phyloP scores from a whole-genome alignment of 2,113 vertebrate species.

The Conger conger region DNA sequence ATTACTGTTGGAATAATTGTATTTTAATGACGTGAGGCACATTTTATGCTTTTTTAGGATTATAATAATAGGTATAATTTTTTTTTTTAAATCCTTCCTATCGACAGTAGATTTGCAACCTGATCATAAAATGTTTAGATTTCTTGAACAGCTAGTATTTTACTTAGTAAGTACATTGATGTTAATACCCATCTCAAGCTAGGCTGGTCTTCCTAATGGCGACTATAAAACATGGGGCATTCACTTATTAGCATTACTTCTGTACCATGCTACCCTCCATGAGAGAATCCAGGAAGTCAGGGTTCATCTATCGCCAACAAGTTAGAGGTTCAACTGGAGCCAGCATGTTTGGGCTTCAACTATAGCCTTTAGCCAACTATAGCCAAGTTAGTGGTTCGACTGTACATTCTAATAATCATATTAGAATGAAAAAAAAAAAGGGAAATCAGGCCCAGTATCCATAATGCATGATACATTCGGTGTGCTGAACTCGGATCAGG shows the following conservation, averaged over 20 bases:
- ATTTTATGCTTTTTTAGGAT: background rate
- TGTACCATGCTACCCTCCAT: background rate
- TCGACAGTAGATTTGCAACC: background rate
- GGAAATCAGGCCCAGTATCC: background rate
- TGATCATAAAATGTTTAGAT: background rate
- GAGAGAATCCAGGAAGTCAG: background rate
- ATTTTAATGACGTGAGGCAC: background rate
- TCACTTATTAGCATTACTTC: background rate
- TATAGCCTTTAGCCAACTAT: too few relatives aligned
- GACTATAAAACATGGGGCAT: background rate
- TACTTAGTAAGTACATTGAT: background rate
- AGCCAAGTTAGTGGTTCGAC: too few relatives aligned
- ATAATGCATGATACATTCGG: too few relatives aligned
- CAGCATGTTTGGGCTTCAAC: too few relatives aligned
- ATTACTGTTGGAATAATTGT: conserved; percentile 17
- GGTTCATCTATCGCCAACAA: conserved; percentile 6
- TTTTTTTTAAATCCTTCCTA: background rate
- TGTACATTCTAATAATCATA: background rate
- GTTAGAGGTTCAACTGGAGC: background rate
- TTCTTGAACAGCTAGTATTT: background rate
- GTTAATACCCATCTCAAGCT: background rate
- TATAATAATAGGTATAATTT: background rate
- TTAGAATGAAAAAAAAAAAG: too few relatives aligned
- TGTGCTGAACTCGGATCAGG: too few relatives aligned
- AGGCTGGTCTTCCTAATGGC: background rate